phyloP scores from a whole-genome alignment of 2,797 vertebrate genomes.

The Ptychobarbus kaznakovi region DNA sequence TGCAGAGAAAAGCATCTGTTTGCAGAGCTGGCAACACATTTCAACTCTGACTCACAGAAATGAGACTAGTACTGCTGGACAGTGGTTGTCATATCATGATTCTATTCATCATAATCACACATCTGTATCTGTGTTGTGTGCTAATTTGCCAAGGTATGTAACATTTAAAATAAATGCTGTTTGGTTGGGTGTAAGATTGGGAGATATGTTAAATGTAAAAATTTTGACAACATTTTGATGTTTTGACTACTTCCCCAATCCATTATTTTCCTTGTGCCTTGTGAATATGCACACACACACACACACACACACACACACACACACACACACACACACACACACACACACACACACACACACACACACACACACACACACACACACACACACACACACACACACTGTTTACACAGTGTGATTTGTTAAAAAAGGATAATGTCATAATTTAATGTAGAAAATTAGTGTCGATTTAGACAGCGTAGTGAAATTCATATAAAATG shows the following conservation, averaged over 20 bases:
- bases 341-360: neutral
- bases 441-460: neutral
- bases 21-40: neutral
- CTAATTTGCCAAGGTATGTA: neutral
- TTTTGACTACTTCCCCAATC: neutral
- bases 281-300: neutral
- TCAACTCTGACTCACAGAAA: constrained; percentile 17
- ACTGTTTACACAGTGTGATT: neutral
- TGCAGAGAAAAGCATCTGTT: constrained; percentile 22
- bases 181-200: neutral
- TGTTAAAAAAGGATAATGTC: neutral
- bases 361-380: too few species aligned
- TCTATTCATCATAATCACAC: neutral
- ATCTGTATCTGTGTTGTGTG: neutral
- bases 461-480: neutral
- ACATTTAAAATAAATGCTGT: neutral
- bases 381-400: neutral
- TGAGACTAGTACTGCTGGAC: neutral
- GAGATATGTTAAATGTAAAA: neutral
- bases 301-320: neutral
- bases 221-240: neutral
- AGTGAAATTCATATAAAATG: neutral
- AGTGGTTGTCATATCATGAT: neutral
- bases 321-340: neutral
- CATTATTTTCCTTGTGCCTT: neutral